Conservation (phyloP, 2,797 vertebrate genomes). For the Xiphophorus birchmanni region DNA sequence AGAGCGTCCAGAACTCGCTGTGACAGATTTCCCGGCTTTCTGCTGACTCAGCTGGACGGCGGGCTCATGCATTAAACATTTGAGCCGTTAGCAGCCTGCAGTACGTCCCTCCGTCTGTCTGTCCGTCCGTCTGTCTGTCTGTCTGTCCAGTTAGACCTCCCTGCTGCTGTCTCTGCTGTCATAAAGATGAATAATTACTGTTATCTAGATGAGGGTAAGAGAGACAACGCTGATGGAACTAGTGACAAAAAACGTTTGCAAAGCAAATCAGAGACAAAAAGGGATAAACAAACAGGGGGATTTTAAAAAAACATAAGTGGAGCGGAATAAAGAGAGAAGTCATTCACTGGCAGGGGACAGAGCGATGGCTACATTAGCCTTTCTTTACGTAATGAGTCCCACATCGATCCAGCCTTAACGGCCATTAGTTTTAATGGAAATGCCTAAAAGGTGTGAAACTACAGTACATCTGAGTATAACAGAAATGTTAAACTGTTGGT, state of each 20-base stretch:
- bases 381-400: slow-evolving; percentile 59
- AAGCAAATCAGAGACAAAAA: background rate
- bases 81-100: slow-evolving; percentile 7
- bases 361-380: slow-evolving; percentile 59
- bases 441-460: slow-evolving; percentile 40
- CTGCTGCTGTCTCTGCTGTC: slow-evolving; percentile 4
- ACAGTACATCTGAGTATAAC: background rate
- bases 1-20: slow-evolving; percentile 5
- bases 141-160: background rate
- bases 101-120: background rate
- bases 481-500: slow-evolving; percentile 1
- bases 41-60: slow-evolving; percentile 40
- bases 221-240: background rate
- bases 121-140: background rate
- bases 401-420: slow-evolving; percentile 45
- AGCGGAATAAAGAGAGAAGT: slow-evolving; percentile 29
- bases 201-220: background rate
- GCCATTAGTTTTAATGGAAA: slow-evolving; percentile 34
- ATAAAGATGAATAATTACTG: slow-evolving; percentile 12
- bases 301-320: slow-evolving; percentile 24
- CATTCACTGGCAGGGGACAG: slow-evolving; percentile 21
- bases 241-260: background rate
- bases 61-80: slow-evolving; percentile 54
- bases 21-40: slow-evolving; percentile 32
- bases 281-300: background rate